These are phyloP conservation scores for Drosophila kurseongensis DNA, from an alignment of 1,140 invertebrate genomes.

Conservation along the genomic window DNA sequence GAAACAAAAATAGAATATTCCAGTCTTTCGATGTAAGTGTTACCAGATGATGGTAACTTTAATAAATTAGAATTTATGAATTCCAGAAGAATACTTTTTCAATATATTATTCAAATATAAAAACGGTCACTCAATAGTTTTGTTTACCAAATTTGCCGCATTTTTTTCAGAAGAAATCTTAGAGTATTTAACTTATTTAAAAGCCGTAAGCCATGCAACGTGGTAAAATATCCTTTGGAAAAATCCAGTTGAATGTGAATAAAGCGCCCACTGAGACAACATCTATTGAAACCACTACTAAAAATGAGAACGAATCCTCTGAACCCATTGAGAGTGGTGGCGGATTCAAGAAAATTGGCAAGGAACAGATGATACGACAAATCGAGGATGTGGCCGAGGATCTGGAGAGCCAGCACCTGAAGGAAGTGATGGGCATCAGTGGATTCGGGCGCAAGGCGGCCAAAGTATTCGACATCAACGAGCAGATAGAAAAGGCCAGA, in stretches of 20 bases:
- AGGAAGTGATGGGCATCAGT: slow-evolving; percentile 90
- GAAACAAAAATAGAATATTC: too few relatives aligned
- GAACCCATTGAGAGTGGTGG: slow-evolving; percentile 41
- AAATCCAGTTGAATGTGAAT: slow-evolving; percentile 86
- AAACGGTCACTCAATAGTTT: not conserved
- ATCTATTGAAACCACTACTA: slow-evolving; percentile 28
- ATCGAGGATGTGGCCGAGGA: slow-evolving; percentile 90
- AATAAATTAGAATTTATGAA: too few relatives aligned
- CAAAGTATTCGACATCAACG: slow-evolving; percentile 90
- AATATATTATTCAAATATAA: not conserved
- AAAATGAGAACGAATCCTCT: slow-evolving; percentile 26
- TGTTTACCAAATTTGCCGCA: slow-evolving; percentile 18
- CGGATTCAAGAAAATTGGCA: slow-evolving; percentile 88
- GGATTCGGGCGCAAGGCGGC: slow-evolving; percentile 92
- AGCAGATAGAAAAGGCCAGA: slow-evolving; percentile 79
- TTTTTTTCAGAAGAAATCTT: not conserved
- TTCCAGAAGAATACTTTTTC: too few relatives aligned
- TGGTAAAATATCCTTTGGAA: slow-evolving; percentile 86
- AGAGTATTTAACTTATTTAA: too few relatives aligned
- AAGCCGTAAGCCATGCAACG: slow-evolving; percentile 57
- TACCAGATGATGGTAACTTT: too few relatives aligned
- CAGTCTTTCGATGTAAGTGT: too few relatives aligned
- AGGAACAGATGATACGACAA: slow-evolving; percentile 85
- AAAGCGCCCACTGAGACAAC: slow-evolving; percentile 55
- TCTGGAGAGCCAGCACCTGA: slow-evolving; percentile 88